phyloP scores from a whole-genome alignment of 2,797 vertebrate species.

The Tangara arthus region DNA sequence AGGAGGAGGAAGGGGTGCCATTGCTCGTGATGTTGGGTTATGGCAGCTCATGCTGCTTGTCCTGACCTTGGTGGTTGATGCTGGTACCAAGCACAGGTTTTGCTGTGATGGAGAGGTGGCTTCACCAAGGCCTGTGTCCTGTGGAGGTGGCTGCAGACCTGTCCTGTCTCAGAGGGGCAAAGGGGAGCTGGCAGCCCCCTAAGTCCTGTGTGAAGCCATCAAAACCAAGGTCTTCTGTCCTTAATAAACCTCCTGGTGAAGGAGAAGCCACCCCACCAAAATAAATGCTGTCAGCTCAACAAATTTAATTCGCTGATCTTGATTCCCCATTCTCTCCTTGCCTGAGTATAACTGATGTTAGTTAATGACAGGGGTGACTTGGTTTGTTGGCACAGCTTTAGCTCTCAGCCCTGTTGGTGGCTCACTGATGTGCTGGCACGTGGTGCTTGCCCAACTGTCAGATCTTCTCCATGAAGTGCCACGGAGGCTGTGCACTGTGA shows the following conservation, averaged over 20 bases:
- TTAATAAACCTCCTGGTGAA: background rate
- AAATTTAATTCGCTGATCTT: background rate
- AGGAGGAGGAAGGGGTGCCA: background rate
- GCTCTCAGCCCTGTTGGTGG: background rate
- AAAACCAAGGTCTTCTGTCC: background rate
- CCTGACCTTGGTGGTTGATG: fast-evolving
- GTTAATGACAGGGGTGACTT: background rate
- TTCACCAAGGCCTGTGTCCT: fast-evolving
- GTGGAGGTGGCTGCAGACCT: background rate
- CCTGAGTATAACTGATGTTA: background rate
- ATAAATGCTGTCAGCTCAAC: background rate
- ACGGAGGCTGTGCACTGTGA: background rate
- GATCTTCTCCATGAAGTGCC: background rate
- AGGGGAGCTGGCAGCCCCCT: background rate
- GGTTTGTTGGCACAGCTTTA: background rate
- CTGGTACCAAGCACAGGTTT: fast-evolving
- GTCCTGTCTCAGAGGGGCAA: background rate
- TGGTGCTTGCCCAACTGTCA: background rate
- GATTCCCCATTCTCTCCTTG: background rate
- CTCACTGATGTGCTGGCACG: background rate
- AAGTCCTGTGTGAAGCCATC: fast-evolving
- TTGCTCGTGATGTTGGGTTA: fast-evolving
- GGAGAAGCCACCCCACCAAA: background rate
- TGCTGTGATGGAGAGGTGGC: background rate
- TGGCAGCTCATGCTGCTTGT: background rate